Percentiles rank a stretch among this genome's conserved stretches.
Conservation (phyloP, 1,140 invertebrate genomes). For the Drosophila kurseongensis region DNA sequence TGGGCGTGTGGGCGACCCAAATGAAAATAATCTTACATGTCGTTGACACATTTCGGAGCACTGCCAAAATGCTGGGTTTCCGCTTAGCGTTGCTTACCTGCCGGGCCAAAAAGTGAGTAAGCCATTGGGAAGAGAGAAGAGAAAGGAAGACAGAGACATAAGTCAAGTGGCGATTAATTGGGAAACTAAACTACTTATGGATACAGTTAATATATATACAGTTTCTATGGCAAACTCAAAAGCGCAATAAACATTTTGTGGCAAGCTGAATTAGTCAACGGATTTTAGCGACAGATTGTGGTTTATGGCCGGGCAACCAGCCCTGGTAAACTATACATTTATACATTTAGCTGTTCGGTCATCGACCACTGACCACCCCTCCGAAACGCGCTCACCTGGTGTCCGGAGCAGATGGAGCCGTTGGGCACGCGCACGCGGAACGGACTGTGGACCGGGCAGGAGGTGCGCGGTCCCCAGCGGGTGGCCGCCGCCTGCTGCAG, state of each 20-base stretch:
- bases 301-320: slow-evolving; percentile 1
- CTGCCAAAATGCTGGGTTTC: slow-evolving; percentile 69
- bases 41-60: slow-evolving; percentile 79
- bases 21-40: slow-evolving; percentile 84
- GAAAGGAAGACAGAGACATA: slow-evolving; percentile 26
- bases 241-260: slow-evolving; percentile 77
- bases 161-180: slow-evolving; percentile 32
- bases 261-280: slow-evolving; percentile 80
- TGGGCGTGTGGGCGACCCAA: slow-evolving; percentile 27
- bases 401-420: slow-evolving; percentile 85
- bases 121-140: slow-evolving; percentile 48
- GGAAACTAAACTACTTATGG: slow-evolving; percentile 37
- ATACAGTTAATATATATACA: slow-evolving; percentile 35
- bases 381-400: slow-evolving; percentile 84
- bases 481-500: slow-evolving; percentile 63
- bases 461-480: slow-evolving; percentile 84
- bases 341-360: not conserved
- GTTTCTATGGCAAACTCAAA: slow-evolving; percentile 65
- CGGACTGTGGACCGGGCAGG: slow-evolving; percentile 88
- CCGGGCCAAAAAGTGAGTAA: slow-evolving; percentile 21
- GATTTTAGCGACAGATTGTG: slow-evolving; percentile 66
- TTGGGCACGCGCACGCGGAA: slow-evolving; percentile 87
- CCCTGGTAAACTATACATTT: not conserved
- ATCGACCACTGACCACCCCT: not conserved
- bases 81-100: slow-evolving; percentile 79